A percentile compares a stretch with the other conserved stretches of the same genome.
phyloP scores from a whole-genome alignment of 92 coral and sea anemone species.

The Bergia sp. region DNA sequence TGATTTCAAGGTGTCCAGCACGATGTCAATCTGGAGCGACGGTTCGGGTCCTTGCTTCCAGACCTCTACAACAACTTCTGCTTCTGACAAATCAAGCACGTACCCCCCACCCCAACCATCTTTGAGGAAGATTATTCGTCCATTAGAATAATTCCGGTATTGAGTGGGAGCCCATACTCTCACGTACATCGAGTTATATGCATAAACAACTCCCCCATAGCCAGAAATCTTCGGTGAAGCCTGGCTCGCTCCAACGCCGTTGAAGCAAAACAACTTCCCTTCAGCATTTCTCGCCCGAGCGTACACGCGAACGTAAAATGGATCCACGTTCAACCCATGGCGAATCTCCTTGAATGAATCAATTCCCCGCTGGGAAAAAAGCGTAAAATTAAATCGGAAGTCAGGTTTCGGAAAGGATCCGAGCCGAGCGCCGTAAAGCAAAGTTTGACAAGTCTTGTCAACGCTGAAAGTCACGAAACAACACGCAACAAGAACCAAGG shows the following conservation, averaged over 20 bases:
- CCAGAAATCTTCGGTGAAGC: constrained; percentile 68
- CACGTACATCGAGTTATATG: constrained; percentile 82
- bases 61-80: constrained; percentile 84
- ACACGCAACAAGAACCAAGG: constrained; percentile 36
- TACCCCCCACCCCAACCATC: constrained; percentile 91
- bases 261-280: constrained; percentile 80
- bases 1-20: constrained; percentile 57
- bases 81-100: constrained; percentile 64
- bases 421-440: constrained; percentile 71
- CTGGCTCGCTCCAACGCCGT: constrained; percentile 91
- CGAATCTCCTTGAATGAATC: constrained; percentile 85
- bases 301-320: constrained; percentile 95
- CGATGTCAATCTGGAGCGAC: constrained; percentile 76
- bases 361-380: constrained; percentile 79
- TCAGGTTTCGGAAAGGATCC: constrained; percentile 87
- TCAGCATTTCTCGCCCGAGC: constrained; percentile 69
- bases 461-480: constrained; percentile 40
- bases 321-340: constrained; percentile 80
- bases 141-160: constrained; percentile 57
- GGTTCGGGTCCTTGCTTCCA: constrained; percentile 93
- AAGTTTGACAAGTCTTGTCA: constrained; percentile 30
- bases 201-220: constrained; percentile 91
- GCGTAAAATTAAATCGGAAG: constrained; percentile 75
- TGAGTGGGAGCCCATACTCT: constrained; percentile 95
- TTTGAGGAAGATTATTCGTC: constrained; percentile 77